Conservation (phyloP, 2,797 vertebrate genomes). For the Sebastes reedi region DNA sequence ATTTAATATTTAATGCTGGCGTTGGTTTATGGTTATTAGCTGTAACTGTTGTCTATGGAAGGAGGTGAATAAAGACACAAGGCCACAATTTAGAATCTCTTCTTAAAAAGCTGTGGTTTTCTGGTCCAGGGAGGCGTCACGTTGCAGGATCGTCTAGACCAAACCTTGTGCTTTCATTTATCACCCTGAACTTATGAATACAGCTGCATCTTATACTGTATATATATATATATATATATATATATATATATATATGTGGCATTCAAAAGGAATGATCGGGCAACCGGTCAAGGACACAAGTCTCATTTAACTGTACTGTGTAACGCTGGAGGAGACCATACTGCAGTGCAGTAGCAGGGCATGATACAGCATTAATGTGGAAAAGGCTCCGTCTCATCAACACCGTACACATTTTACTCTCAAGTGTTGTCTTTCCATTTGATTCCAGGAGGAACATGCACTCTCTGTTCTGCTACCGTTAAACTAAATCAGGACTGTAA, state of each 20-base stretch:
- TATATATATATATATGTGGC: not conserved
- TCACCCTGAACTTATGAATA: not conserved
- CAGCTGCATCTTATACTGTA: not conserved
- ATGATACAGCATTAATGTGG: not conserved
- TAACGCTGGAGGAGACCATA: not conserved
- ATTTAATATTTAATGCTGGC: not conserved
- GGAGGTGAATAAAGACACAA: not conserved
- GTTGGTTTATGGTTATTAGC: not conserved
- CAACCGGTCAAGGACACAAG: not conserved
- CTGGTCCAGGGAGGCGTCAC: not conserved
- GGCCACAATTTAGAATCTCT: not conserved
- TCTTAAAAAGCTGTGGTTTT: not conserved
- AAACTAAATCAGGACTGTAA: not conserved
- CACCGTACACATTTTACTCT: not conserved
- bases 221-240: not conserved
- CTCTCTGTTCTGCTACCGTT: not conserved
- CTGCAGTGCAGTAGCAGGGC: slow-evolving; percentile 18
- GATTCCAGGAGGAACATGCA: not conserved
- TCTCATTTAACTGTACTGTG: not conserved
- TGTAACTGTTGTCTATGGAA: not conserved
- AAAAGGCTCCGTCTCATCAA: not conserved
- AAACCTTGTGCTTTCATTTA: not conserved
- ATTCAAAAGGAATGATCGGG: not conserved
- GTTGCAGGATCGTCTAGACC: not conserved
- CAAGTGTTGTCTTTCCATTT: not conserved